Evolutionary conservation across 35 echinoderm and acorn worm genomes (phyloP), one percentile per base, ranked within the genome.

Genomic region (Heliocidaris tuberculata): DNA sequence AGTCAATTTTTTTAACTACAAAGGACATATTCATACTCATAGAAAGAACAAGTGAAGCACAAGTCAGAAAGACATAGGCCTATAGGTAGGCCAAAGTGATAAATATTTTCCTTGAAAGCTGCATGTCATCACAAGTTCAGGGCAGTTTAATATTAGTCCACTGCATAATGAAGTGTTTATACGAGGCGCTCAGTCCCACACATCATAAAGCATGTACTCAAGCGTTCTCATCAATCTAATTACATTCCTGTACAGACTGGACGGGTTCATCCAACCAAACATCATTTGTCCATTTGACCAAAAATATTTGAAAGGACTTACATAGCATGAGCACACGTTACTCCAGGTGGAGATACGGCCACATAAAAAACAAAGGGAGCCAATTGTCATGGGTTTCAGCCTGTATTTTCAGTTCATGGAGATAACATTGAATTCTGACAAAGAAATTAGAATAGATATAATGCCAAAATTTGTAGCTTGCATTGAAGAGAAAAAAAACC

Each of bases 191-290:
- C 21, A 19, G 65, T 78, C 65, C 65, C 65, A 78, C 65, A 78
- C 65, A 78, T 78, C 65, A 78, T 78, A 78, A 78, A 78, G 65
- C 17, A 19, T 78, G 65, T n/a, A 78, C 19, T 78, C 65, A 78
- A 78, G 65, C 27, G 21, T 78, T 78, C 65, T 78, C 65, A 78
- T 78, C 65, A 78, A 78, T 78, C 65, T 78, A 78, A 78, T 78
- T 78, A 78, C 65, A 78, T 78, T 78, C 65, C 65, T 78, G 21
- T 78, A 78, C 65, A 78, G 27, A 78, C 65, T 78, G 65, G 21
- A 78, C 21, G 27, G 27, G 65, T 9, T 78, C 65, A 78, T 78
- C 65, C 65, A 78, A 78, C 65, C 65, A 78, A n/a, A 78, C 65
- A 78, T 78, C 17, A 78, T 78, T 78, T 78, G 65, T n/a, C 27